Evolutionary conservation across 2,113 vertebrate species (phyloP), one percentile per base, ranked within the genome.

Genomic region (Sebastes fasciatus): DNA sequence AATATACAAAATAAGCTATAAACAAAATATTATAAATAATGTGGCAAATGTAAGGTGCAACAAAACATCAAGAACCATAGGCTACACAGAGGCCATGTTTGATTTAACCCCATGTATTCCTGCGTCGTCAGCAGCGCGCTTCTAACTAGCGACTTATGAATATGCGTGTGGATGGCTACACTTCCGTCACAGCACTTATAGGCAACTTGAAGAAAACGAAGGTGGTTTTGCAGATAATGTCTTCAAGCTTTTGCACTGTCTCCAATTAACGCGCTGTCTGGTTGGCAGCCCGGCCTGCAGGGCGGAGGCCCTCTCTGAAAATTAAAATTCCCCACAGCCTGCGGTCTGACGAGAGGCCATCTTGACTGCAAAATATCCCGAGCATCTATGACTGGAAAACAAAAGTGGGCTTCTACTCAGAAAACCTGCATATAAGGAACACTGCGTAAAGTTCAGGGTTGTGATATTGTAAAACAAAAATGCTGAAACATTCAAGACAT

Each of bases 321-420:
- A 85, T 86, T 81, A 78, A 74, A 80, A 89, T 83, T 86, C 74
- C 83, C 90, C 68, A 49, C 79, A 80, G 79, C 75, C 80, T 88
- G 91, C 61, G 89, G 91, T 89, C 77, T 88, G 85, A 68, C 82
- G 68, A 80, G 88, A 76, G 82, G 86, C 74, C 79, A 66, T 60
- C 62, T 45, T 26, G 62, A 79, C 70, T 74, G 71, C 65, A 57
- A 89, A 92, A 86, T 52, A 88, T 85, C 86, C 74, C 5, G 61
- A 85, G 77, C 74, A 86, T 85, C 42, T 74, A 62, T 42, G 65
- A 65, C 10, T 87, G 77, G 7, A 88, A 81, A 76, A 83, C 82
- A 81, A 76, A 34, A 72, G 34, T 77, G 26, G 64, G 58, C 69
- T 57, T 87, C 34, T 54, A 13, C 21, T 72, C 52, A 11, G 45